Conservation (phyloP, 2,888 invertebrate species). For the Zonitis immaculata region DNA sequence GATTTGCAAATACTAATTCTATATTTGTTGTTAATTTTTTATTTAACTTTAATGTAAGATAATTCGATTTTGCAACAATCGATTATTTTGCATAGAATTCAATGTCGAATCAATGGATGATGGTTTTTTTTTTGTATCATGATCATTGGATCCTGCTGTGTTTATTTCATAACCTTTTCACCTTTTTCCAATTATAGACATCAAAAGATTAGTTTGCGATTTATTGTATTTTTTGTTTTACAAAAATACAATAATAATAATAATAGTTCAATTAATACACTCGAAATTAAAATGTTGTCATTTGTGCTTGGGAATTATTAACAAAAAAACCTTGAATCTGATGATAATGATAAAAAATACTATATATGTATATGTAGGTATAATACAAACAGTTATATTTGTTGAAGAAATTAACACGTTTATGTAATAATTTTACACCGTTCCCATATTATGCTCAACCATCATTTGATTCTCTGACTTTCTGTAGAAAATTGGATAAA, state of each 20-base stretch:
- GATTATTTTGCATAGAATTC: background rate
- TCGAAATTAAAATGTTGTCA: no score
- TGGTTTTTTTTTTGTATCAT: background rate
- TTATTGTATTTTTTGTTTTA: no score
- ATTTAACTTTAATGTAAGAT: background rate
- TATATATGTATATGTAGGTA: background rate
- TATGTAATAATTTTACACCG: no score
- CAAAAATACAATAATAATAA: no score
- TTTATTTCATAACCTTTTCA: background rate
- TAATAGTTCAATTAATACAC: no score
- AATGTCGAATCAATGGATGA: background rate
- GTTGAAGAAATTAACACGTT: background rate
- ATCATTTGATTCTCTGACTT: no score
- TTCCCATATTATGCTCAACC: no score
- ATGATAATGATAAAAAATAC: background rate
- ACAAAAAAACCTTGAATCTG: background rate
- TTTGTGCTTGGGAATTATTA: no score
- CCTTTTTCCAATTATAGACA: background rate
- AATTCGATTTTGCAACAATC: no score
- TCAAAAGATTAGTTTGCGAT: background rate
- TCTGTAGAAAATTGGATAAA: no score
- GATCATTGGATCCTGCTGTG: background rate
- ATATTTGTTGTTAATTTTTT: background rate
- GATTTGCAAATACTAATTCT: background rate
- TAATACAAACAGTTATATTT: no score